Percentiles rank a stretch among this genome's conserved stretches.
Conservation (phyloP, 2,797 vertebrate genomes). For the Sylvia borin region DNA sequence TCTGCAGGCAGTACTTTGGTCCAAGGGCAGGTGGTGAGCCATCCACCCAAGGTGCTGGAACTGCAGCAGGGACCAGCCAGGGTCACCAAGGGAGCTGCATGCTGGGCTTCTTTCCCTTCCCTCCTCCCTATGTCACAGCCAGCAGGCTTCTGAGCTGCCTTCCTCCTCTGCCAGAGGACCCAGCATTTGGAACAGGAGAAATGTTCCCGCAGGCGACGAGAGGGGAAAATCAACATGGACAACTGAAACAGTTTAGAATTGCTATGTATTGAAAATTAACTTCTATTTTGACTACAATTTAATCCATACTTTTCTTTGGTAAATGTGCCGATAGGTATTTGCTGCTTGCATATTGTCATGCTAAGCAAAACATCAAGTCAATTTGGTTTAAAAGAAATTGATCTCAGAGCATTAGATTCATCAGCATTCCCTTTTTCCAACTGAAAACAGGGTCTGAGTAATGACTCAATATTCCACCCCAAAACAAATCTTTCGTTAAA, state of each 20-base stretch:
- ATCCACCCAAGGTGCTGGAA: not conserved
- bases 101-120: not conserved
- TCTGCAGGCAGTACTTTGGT: not conserved
- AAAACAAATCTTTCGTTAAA: not conserved
- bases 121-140: not conserved
- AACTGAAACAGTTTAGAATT: not conserved
- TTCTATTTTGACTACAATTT: slow-evolving; percentile 14
- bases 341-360: not conserved
- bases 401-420: not conserved
- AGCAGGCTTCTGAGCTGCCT: not conserved
- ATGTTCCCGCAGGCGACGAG: accelerated
- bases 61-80: not conserved
- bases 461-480: not conserved
- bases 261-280: not conserved
- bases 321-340: not conserved
- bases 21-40: not conserved
- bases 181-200: not conserved
- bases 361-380: slow-evolving; percentile 28
- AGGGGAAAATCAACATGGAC: not conserved
- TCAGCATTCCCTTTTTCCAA: not conserved
- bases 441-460: not conserved
- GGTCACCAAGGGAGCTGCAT: not conserved
- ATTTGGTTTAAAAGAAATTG: slow-evolving; percentile 38
- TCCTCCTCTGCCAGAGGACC: not conserved
- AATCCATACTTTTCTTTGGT: slow-evolving; percentile 47